Base-by-base conservation (phyloP, 2,888 invertebrate genomes). In the Mesoligia furuncula region DNA sequence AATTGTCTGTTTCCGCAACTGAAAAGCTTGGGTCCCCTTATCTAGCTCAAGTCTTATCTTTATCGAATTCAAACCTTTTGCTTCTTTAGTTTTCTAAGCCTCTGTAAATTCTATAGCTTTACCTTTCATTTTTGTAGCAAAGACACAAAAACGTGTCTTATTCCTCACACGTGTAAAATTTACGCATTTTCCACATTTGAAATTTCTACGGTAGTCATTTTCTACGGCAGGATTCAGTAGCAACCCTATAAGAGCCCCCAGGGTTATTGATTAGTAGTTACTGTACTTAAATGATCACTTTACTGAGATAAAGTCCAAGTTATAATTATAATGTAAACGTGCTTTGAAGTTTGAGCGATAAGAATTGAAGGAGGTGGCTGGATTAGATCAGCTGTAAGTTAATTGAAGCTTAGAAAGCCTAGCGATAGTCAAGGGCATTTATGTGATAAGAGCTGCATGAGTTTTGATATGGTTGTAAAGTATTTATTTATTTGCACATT, bases 191-290 rank as follows among this genome's bases (percentile, higher is more conserved):
- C 2, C 0, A 11, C 11, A 17, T 42, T 31, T 31, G 13, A 0
- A 2, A 4, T 57, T 24, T 62, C 11, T 20, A 57, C 64, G 3
- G 48, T 62, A 75, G 70, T 65, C 13, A 9, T 31, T 64, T 27
- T 65, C 6, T 15, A 57, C 72, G 5, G 68, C 62, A 83, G 75
- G 61, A 20, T 6, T 24, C 6, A 72, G 66, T 39, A 59, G 31
- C 86, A 88, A 76, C 88, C 88, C 88, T 88, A 42, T 86, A 87
- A 62, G 77, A 90, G 91, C 93, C 93, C 87, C 83, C 75, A 88
- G 93, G 93, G 93, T 90, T 93, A 95, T 94, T 95, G 95, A 95
- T 95, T 93, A 94, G 92, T 89, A 88, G 84, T 88, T 89, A 90
- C 91, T 92, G 89, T 91, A 88, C 90, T 90, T 90, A 90, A 90